Evolutionary conservation across 2,888 invertebrate species (phyloP).

Genomic region (Plagodis pulveraria): DNA sequence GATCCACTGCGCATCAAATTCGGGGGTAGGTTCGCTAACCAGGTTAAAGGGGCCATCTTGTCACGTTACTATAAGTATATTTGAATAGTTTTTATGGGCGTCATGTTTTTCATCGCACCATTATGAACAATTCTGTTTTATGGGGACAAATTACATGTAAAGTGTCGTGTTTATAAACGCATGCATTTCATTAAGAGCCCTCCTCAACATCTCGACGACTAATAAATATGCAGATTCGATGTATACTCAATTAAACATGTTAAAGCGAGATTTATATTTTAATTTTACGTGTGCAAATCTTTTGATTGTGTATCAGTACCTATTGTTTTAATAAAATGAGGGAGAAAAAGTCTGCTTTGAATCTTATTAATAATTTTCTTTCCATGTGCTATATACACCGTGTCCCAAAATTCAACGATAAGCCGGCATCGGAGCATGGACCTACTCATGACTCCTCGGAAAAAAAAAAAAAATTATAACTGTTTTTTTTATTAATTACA

Average conservation of each 20-base stretch:
- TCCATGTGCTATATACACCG: no score
- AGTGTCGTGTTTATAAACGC: conserved; percentile 33
- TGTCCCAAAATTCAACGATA: no score
- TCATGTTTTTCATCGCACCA: conserved; percentile 5
- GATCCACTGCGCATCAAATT: neutral
- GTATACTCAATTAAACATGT: conserved; percentile 68
- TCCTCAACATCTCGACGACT: conserved; percentile 54
- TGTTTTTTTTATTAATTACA: no score
- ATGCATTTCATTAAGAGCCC: conserved; percentile 39
- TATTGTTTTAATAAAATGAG: no score
- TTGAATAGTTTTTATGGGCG: conserved; percentile 5
- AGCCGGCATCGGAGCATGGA: no score
- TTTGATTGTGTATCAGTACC: neutral
- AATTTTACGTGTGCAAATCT: conserved; percentile 48
- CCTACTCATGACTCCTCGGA: no score
- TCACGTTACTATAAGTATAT: neutral
- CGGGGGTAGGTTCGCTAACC: conserved; percentile 3
- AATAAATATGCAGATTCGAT: conserved; percentile 70
- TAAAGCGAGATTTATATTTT: conserved; percentile 72
- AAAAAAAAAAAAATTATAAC: no score
- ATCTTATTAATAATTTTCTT: no score
- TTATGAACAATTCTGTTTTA: conserved; percentile 1
- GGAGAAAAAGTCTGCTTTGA: neutral
- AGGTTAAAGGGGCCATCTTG: conserved; percentile 2
- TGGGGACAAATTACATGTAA: conserved; percentile 18